Conservation (phyloP, 2,888 invertebrate genomes). For the Isoperla grammatica region DNA sequence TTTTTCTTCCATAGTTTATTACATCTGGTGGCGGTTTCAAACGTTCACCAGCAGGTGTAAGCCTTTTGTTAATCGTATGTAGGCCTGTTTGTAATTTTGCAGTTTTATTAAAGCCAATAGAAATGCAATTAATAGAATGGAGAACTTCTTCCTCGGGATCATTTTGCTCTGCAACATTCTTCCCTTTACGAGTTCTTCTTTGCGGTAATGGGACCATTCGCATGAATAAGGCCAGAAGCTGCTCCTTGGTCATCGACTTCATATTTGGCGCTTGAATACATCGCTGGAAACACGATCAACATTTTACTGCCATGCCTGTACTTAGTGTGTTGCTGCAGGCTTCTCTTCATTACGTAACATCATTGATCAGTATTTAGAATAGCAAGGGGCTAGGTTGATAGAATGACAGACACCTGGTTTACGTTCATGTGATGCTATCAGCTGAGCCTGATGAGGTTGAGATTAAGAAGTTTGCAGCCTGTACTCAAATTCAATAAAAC, state of each 20-base stretch:
- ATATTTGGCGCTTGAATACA: constrained; percentile 22
- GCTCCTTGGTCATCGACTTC: constrained; percentile 19
- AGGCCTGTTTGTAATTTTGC: neutral
- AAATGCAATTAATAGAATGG: neutral
- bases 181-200: constrained; percentile 8
- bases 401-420: too few species aligned
- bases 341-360: too few species aligned
- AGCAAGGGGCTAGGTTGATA: too few species aligned
- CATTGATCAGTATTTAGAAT: too few species aligned
- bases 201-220: constrained; percentile 27
- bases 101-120: constrained; percentile 5
- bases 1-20: constrained; percentile 23
- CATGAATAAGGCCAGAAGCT: constrained; percentile 24
- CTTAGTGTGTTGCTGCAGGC: too few species aligned
- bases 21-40: constrained; percentile 25
- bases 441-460: too few species aligned
- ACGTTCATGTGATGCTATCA: too few species aligned
- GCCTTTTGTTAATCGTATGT: neutral
- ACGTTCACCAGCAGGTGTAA: neutral
- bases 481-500: too few species aligned
- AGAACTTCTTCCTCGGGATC: too few species aligned
- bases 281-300: constrained; percentile 19
- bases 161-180: neutral
- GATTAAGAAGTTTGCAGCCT: too few species aligned
- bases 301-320: neutral